Evolutionary conservation across 2,113 vertebrate genomes (phyloP).

Genomic region (Plecotus auritus): DNA sequence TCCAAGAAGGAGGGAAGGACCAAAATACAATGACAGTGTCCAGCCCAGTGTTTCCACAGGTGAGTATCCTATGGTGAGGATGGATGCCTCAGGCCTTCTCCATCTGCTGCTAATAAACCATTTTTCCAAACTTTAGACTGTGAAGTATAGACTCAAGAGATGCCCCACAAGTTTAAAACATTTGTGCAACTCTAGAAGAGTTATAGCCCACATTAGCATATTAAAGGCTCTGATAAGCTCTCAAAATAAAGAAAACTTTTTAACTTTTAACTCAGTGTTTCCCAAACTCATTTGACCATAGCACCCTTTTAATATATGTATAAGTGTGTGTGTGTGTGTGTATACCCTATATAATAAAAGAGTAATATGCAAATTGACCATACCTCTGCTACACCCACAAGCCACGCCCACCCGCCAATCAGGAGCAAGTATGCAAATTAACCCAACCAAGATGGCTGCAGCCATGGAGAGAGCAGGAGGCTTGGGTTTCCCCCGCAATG

Average conservation of each 20-base stretch:
- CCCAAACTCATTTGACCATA: neutral
- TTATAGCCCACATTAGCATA: neutral
- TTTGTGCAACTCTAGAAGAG: neutral
- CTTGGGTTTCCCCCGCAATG: too few relatives aligned
- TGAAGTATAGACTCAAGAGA: neutral
- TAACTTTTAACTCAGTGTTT: neutral
- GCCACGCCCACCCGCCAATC: too few relatives aligned
- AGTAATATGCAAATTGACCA: too few relatives aligned
- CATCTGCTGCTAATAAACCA: neutral
- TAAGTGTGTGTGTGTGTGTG: too few relatives aligned
- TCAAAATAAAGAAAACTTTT: neutral
- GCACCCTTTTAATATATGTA: neutral
- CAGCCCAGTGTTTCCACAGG: neutral
- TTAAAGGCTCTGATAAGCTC: neutral
- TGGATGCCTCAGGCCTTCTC: neutral
- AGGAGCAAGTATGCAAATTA: too few relatives aligned
- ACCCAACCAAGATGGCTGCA: too few relatives aligned
- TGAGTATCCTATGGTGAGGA: neutral
- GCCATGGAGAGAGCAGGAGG: too few relatives aligned
- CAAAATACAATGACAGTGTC: neutral
- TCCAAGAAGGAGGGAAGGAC: neutral
- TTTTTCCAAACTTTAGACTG: neutral
- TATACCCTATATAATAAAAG: too few relatives aligned
- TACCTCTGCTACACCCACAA: too few relatives aligned
- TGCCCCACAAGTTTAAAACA: neutral